Conservation (phyloP, 1,140 invertebrate species). For the Lasaia peninsularis region DNA sequence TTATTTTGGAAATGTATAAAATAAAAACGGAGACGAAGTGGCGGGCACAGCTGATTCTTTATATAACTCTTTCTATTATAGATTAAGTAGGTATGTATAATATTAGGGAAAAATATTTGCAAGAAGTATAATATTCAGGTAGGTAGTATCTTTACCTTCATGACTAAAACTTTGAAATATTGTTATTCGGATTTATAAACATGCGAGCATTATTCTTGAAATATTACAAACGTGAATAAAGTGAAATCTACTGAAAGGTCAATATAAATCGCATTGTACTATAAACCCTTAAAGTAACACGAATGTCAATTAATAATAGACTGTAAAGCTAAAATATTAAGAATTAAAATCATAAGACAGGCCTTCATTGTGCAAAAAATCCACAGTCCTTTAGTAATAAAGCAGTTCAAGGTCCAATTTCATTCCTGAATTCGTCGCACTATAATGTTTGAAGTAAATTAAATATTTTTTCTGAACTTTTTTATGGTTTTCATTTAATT, state of each 20-base stretch:
- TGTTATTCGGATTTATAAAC: not conserved
- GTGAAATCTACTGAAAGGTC: constrained; percentile 28
- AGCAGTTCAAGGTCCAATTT: constrained; percentile 32
- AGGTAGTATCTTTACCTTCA: too few relatives aligned
- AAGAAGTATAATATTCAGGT: too few relatives aligned
- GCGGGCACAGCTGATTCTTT: too few relatives aligned
- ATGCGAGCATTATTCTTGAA: constrained; percentile 2
- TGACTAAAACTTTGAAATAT: not conserved
- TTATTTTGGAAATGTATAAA: too few relatives aligned
- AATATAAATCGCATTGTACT: constrained; percentile 6
- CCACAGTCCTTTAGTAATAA: constrained; percentile 23
- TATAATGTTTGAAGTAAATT: constrained; percentile 17
- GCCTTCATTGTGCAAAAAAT: not conserved
- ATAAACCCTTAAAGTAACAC: not conserved
- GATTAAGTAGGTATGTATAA: too few relatives aligned
- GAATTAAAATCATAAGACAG: not conserved
- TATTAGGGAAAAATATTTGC: too few relatives aligned
- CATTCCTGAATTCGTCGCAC: constrained; percentile 26
- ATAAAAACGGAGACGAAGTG: too few relatives aligned
- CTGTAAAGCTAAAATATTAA: not conserved
- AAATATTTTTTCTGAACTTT: constrained; percentile 11
- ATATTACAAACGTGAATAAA: constrained; percentile 19
- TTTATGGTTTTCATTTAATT: constrained; percentile 6
- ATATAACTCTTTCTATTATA: too few relatives aligned
- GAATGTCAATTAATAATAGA: not conserved